These are phyloP conservation scores for Euzophera pinguis DNA, from an alignment of 2,888 invertebrate genomes.

Conservation along the genomic window DNA sequence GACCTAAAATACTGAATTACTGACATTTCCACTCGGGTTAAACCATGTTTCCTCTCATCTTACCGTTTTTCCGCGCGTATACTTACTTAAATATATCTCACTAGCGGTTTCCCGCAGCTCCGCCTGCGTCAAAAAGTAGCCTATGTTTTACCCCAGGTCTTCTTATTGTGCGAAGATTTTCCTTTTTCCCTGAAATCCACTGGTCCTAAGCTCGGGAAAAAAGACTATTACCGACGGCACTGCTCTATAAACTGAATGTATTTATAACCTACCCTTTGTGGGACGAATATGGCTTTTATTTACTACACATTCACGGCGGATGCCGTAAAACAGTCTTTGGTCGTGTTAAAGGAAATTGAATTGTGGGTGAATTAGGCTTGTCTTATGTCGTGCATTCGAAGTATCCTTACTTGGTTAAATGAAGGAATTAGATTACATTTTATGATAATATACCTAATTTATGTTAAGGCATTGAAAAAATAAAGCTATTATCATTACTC, in stretches of 20 bases:
- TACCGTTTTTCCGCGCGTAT: too few species aligned
- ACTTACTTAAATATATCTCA: too few species aligned
- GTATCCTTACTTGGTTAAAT: neutral
- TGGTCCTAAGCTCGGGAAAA: constrained; percentile 5
- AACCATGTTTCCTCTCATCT: too few species aligned
- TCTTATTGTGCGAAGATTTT: too few species aligned
- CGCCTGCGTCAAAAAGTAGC: too few species aligned
- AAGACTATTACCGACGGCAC: neutral
- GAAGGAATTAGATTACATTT: neutral
- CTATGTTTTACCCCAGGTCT: too few species aligned
- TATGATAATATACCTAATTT: too few species aligned
- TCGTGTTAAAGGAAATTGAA: constrained; percentile 5
- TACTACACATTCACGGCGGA: neutral
- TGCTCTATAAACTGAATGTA: constrained; percentile 5
- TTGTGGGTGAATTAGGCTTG: neutral
- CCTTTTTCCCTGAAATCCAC: neutral
- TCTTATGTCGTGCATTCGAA: neutral
- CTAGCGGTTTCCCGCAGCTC: too few species aligned
- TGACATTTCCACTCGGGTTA: too few species aligned
- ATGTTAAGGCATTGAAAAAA: too few species aligned
- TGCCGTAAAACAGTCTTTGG: neutral
- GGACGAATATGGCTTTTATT: constrained; percentile 6
- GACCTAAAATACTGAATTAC: too few species aligned
- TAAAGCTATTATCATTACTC: neutral
- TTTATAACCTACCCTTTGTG: neutral